These are phyloP conservation scores for Platygyra sinensis DNA, from an alignment of 64 coral and sea anemone species.

Conservation along the genomic window DNA sequence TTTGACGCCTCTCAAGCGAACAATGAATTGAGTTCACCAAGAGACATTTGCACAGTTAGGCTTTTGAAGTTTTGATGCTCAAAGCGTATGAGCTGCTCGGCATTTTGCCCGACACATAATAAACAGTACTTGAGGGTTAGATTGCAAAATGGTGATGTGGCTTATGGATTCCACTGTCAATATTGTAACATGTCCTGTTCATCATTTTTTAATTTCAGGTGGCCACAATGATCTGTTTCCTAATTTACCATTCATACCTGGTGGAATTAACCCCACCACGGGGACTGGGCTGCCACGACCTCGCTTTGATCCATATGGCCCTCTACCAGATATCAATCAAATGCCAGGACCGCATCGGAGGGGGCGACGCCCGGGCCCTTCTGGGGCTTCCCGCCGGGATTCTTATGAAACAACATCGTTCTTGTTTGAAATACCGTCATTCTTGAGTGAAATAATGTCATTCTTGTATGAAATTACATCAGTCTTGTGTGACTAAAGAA, in stretches of 20 bases:
- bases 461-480: no score
- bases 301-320: constrained; percentile 93
- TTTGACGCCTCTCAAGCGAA: no score
- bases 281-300: constrained; percentile 59
- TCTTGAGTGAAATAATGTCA: no score
- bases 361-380: constrained; percentile 26
- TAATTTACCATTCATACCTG: constrained; percentile 81
- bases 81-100: no score
- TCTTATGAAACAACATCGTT: no score
- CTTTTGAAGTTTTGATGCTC: no score
- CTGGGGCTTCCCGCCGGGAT: constrained; percentile 20
- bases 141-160: no score
- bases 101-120: no score
- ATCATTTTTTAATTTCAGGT: constrained; percentile 46
- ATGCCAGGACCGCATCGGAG: constrained; percentile 30
- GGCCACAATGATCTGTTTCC: constrained; percentile 85
- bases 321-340: constrained; percentile 69
- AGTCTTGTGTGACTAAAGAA: neutral
- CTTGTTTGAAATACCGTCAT: no score
- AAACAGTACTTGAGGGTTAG: no score
- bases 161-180: neutral
- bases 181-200: neutral
- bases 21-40: no score
- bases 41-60: no score
- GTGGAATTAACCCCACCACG: constrained; percentile 69